A percentile compares a stretch with the other conserved stretches of the same genome.
These are phyloP conservation scores for Morone saxatilis DNA, from an alignment of 2,113 vertebrate species.

Conservation along the genomic window DNA sequence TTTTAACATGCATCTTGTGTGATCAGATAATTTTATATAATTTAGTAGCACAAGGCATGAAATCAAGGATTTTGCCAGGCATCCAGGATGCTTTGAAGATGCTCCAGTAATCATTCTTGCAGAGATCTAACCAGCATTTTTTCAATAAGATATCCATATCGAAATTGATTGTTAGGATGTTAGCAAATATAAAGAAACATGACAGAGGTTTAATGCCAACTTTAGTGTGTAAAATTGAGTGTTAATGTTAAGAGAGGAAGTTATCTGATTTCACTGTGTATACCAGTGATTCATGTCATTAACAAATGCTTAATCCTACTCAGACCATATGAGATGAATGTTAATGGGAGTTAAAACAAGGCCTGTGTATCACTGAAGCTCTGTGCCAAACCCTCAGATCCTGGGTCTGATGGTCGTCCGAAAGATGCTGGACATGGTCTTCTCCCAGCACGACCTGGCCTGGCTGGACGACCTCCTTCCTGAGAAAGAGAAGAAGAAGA, in stretches of 20 bases:
- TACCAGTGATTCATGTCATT: slow-evolving; percentile 1
- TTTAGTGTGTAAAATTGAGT: neutral
- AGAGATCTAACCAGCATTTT: neutral
- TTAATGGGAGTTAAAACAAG: neutral
- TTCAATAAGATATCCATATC: neutral
- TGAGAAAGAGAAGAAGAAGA: slow-evolving; percentile 94
- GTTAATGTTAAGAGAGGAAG: neutral
- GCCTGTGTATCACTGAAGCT: neutral
- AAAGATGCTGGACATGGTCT: slow-evolving; percentile 92
- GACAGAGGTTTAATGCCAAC: neutral
- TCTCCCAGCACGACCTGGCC: slow-evolving; percentile 95
- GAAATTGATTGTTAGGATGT: neutral
- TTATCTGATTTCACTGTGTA: neutral
- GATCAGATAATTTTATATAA: neutral
- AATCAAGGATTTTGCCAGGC: neutral
- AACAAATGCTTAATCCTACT: slow-evolving; percentile 18
- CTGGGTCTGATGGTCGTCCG: slow-evolving; percentile 93
- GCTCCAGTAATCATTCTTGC: neutral
- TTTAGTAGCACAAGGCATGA: neutral
- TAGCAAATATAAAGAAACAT: neutral
- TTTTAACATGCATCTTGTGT: neutral
- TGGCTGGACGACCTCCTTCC: slow-evolving; percentile 97
- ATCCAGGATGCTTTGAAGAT: neutral
- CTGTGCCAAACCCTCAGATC: slow-evolving; percentile 83
- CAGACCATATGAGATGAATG: slow-evolving; percentile 10